These are phyloP conservation scores for Charadrius vociferus DNA, from an alignment of 2,113 vertebrate species.

Conservation along the genomic window DNA sequence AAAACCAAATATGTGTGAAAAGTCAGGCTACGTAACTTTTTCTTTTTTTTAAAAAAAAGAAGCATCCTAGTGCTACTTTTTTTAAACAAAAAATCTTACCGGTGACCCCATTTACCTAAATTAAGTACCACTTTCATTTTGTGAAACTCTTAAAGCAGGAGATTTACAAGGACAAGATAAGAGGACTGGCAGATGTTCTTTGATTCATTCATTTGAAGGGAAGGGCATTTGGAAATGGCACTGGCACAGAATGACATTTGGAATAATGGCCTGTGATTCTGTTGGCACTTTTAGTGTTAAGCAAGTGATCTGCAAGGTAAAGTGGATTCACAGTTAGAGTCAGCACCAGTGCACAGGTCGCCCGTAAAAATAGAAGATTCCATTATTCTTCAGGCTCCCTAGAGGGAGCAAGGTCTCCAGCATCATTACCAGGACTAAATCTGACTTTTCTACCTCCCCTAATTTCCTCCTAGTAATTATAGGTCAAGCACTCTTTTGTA, in stretches of 20 bases:
- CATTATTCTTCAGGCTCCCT: conserved; percentile 97
- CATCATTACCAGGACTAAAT: conserved; percentile 99
- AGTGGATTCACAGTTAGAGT: conserved; percentile 86
- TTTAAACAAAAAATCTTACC: conserved; percentile 24
- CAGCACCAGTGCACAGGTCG: conserved; percentile 89
- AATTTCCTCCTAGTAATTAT: conserved; percentile 97
- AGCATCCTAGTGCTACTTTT: neutral
- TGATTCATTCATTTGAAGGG: conserved; percentile 71
- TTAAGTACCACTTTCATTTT: conserved; percentile 50
- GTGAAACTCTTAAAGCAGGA: conserved; percentile 44
- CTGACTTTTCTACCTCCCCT: conserved; percentile 89
- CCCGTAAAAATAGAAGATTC: conserved; percentile 98
- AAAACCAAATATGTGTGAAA: neutral
- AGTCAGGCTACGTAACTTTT: neutral
- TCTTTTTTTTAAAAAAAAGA: neutral
- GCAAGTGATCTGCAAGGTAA: conserved; percentile 88
- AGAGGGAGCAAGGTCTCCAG: conserved; percentile 94
- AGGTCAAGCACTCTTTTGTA: conserved; percentile 99
- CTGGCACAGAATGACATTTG: conserved; percentile 83
- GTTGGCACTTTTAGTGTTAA: conserved; percentile 87
- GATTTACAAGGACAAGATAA: conserved; percentile 67
- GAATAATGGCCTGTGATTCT: conserved; percentile 88
- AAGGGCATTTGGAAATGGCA: conserved; percentile 78
- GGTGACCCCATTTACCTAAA: conserved; percentile 52
- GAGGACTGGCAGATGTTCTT: conserved; percentile 80